phyloP scores from a whole-genome alignment of 37 sponge, comb jelly and placozoan genomes.

The Cliona cf. orientalis region DNA sequence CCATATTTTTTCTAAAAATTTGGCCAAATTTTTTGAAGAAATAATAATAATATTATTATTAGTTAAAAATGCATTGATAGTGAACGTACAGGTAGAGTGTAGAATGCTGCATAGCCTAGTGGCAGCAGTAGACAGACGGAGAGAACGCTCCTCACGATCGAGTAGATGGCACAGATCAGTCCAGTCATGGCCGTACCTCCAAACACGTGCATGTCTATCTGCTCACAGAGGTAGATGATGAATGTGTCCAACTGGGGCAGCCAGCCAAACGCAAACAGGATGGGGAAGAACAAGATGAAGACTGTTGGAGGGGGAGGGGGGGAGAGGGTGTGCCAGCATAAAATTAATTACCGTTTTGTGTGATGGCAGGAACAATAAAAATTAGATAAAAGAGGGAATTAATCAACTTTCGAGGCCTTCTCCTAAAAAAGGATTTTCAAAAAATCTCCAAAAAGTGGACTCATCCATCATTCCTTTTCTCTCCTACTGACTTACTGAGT shows the following conservation, averaged over 20 bases:
- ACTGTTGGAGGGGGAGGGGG: slow-evolving; percentile 40
- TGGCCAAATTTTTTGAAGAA: no score
- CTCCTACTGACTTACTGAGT: slow-evolving; percentile 58
- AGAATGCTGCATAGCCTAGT: slow-evolving; percentile 62
- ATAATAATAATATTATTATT: no score
- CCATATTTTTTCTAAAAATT: no score
- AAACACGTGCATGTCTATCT: slow-evolving; percentile 92
- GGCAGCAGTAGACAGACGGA: slow-evolving; percentile 27
- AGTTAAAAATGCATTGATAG: no score
- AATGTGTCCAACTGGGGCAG: slow-evolving; percentile 92
- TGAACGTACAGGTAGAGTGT: slow-evolving; percentile 13
- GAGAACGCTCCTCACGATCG: slow-evolving; percentile 40
- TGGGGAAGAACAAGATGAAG: slow-evolving; percentile 81
- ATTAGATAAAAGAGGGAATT: not conserved
- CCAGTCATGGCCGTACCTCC: slow-evolving; percentile 90
- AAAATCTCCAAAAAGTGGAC: no score
- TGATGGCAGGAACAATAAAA: not conserved
- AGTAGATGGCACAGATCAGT: slow-evolving; percentile 54
- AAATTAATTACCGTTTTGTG: not conserved
- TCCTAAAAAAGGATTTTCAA: no score
- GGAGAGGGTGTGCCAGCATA: not conserved
- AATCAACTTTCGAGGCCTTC: not conserved
- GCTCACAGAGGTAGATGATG: slow-evolving; percentile 80
- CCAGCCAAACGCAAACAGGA: slow-evolving; percentile 79
- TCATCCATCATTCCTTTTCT: no score